phyloP scores from a whole-genome alignment of 2,888 invertebrate species.

The Latrodectus hesperus region DNA sequence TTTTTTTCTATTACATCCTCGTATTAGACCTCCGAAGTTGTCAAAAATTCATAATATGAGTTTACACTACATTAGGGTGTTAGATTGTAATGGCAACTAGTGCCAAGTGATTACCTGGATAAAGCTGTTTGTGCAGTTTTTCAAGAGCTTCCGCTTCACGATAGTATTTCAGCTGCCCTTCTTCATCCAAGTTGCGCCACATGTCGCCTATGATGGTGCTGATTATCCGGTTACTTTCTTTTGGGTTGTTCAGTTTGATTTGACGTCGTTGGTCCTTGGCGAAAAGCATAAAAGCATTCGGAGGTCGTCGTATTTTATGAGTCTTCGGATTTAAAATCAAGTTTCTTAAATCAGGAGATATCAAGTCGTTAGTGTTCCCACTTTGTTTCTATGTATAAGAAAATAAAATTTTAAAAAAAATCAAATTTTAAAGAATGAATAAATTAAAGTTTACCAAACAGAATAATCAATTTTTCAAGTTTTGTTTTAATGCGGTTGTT shows the following conservation, averaged over 20 bases:
- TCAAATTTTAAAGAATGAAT: too few relatives aligned
- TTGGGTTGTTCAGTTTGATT: conserved; percentile 12
- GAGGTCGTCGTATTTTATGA: conserved; percentile 36
- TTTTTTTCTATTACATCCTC: too few relatives aligned
- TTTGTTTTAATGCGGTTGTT: too few relatives aligned
- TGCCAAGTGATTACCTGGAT: conserved; percentile 18
- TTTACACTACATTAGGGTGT: too few relatives aligned
- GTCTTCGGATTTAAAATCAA: conserved; percentile 14
- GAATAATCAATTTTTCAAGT: too few relatives aligned
- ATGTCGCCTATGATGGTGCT: conserved; percentile 34
- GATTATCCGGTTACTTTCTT: conserved; percentile 12
- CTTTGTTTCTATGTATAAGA: too few relatives aligned
- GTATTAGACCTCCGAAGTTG: too few relatives aligned
- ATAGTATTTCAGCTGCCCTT: conserved; percentile 29
- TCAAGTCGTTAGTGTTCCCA: neutral
- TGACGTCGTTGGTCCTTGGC: conserved; percentile 32
- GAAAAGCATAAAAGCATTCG: conserved; percentile 60
- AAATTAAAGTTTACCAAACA: too few relatives aligned
- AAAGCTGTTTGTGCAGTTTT: conserved; percentile 36
- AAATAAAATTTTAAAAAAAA: too few relatives aligned
- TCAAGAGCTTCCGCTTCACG: conserved; percentile 21
- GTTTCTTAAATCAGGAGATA: conserved; percentile 14
- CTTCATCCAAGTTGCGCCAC: conserved; percentile 22
- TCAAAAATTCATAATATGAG: too few relatives aligned
- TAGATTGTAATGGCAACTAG: too few relatives aligned